phyloP scores from a whole-genome alignment of 2,888 invertebrate species.

The Sipha maydis region DNA sequence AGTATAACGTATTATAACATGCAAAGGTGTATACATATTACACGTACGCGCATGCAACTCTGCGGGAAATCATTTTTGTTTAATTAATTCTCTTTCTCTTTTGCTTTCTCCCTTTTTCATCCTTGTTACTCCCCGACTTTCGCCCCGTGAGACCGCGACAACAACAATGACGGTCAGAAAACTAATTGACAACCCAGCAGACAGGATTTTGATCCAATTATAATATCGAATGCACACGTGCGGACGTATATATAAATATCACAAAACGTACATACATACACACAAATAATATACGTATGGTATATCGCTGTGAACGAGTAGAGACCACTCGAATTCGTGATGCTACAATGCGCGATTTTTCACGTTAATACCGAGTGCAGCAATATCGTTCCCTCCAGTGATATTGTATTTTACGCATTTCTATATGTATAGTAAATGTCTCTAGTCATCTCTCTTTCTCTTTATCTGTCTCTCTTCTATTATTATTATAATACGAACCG shows the following conservation, averaged over 20 bases:
- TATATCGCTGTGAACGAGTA: no score
- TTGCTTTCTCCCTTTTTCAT: background rate
- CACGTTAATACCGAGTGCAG: no score
- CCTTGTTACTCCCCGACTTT: background rate
- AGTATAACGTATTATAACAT: background rate
- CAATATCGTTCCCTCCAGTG: no score
- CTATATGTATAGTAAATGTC: background rate
- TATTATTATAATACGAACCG: background rate
- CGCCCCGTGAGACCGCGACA: background rate
- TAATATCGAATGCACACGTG: background rate
- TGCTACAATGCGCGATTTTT: no score
- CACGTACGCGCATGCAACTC: background rate
- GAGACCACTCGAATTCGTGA: no score
- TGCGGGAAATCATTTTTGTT: conserved; percentile 24
- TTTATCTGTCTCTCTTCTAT: background rate
- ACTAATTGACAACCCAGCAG: conserved; percentile 7
- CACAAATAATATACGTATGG: no score
- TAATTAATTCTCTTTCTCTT: background rate
- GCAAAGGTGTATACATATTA: background rate
- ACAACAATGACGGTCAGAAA: background rate
- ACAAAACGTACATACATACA: no score
- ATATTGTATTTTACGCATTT: no score
- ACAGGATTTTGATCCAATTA: conserved; percentile 36
- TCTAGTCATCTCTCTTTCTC: background rate
- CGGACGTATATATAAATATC: background rate